phyloP scores from a whole-genome alignment of 2,797 vertebrate species.

The Characodon lateralis region DNA sequence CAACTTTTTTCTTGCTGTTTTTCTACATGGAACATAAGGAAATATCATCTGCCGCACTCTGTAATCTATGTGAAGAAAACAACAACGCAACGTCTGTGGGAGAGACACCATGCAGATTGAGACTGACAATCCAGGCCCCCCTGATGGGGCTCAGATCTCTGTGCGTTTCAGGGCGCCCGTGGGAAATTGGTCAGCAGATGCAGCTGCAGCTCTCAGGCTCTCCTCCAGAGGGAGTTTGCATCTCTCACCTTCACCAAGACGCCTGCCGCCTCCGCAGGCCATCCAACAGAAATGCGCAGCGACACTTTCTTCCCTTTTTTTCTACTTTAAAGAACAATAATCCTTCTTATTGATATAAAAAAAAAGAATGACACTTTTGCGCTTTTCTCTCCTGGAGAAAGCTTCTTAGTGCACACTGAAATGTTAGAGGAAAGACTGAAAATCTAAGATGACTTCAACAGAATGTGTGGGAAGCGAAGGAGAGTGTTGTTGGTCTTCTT shows the following conservation, averaged over 20 bases:
- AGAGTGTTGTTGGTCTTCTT: slow-evolving; percentile 65
- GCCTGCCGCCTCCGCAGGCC: slow-evolving; percentile 73
- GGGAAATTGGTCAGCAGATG: slow-evolving; percentile 68
- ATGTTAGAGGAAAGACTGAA: slow-evolving; percentile 46
- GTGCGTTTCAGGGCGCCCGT: slow-evolving; percentile 68
- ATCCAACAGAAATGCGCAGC: slow-evolving; percentile 80
- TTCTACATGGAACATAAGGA: slow-evolving; percentile 48
- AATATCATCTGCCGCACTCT: slow-evolving; percentile 70
- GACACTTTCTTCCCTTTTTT: slow-evolving; percentile 85
- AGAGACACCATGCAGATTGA: slow-evolving; percentile 64
- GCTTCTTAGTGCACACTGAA: slow-evolving; percentile 77
- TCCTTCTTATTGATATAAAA: slow-evolving; percentile 65
- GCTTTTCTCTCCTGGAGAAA: slow-evolving; percentile 74
- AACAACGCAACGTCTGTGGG: slow-evolving; percentile 71
- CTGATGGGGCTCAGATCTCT: slow-evolving; percentile 28
- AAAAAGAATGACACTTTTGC: slow-evolving; percentile 65
- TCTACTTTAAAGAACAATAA: slow-evolving; percentile 67
- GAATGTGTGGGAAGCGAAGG: slow-evolving; percentile 75
- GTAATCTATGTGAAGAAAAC: slow-evolving; percentile 72
- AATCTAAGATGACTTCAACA: slow-evolving; percentile 70
- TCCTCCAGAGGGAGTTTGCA: slow-evolving; percentile 73
- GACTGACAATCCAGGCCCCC: slow-evolving; percentile 76
- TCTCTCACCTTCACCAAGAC: slow-evolving; percentile 74
- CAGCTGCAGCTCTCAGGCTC: slow-evolving; percentile 76
- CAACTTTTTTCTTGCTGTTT: slow-evolving; percentile 44